A percentile compares a stretch with the other conserved stretches of the same genome.
phyloP scores from a whole-genome alignment of 1,140 invertebrate genomes.

The Microplitis demolitor region DNA sequence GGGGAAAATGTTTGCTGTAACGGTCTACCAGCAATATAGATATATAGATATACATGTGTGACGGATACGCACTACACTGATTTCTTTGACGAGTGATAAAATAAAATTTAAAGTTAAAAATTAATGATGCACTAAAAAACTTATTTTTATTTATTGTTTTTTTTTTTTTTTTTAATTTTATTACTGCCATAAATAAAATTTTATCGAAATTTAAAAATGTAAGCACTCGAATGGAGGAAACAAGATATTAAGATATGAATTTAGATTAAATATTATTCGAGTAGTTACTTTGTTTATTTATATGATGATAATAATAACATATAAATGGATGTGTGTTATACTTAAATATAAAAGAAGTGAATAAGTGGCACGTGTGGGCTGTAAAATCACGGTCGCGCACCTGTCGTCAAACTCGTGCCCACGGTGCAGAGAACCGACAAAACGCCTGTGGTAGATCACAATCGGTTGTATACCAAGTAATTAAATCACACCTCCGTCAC shows the following conservation, averaged over 20 bases:
- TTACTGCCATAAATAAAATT: too few species aligned
- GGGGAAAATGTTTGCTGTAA: neutral
- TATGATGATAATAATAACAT: too few species aligned
- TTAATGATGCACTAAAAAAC: neutral
- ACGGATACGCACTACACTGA: too few species aligned
- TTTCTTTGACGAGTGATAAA: neutral
- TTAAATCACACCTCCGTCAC: constrained; percentile 31
- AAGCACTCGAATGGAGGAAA: too few species aligned
- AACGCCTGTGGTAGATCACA: constrained; percentile 36
- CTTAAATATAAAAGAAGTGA: too few species aligned
- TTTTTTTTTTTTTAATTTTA: too few species aligned
- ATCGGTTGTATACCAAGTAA: constrained; percentile 34
- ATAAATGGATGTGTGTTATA: too few species aligned
- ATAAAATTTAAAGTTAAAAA: neutral
- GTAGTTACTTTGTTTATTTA: too few species aligned
- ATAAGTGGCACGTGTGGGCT: constrained; percentile 24
- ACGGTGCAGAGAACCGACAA: constrained; percentile 33
- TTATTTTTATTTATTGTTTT: neutral
- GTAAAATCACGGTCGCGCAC: constrained; percentile 26
- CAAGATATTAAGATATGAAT: too few species aligned
- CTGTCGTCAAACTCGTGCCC: neutral
- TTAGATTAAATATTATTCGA: too few species aligned
- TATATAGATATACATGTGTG: neutral
- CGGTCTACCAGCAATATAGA: neutral
- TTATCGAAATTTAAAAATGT: too few species aligned